These are phyloP conservation scores for Agonum fuliginosum DNA, from an alignment of 2,888 invertebrate species.

Conservation along the genomic window DNA sequence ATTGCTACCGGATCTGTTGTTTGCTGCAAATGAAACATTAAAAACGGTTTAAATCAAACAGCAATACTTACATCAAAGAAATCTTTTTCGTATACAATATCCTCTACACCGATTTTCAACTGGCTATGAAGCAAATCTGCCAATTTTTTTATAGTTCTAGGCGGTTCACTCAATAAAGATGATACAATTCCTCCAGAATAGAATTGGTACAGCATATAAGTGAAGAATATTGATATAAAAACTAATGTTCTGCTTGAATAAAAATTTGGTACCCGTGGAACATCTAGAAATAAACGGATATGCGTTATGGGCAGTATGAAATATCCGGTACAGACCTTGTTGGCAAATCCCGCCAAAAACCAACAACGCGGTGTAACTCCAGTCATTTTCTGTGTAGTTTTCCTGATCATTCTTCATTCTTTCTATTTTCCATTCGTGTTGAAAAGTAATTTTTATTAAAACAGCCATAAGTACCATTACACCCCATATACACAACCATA, in stretches of 20 bases:
- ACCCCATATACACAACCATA: constrained; percentile 63
- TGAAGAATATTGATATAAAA: constrained; percentile 70
- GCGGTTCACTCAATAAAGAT: constrained; percentile 77
- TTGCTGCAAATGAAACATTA: constrained; percentile 71
- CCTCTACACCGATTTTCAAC: constrained; percentile 78
- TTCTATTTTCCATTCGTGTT: constrained; percentile 21
- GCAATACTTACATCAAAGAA: constrained; percentile 73
- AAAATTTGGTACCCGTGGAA: constrained; percentile 46
- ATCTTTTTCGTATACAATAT: constrained; percentile 78
- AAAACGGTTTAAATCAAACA: not conserved
- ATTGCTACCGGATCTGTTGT: constrained; percentile 79
- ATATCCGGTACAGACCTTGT: constrained; percentile 68
- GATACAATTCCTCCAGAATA: constrained; percentile 83
- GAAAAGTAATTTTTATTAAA: constrained; percentile 16
- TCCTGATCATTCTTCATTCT: constrained; percentile 19
- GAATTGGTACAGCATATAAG: constrained; percentile 80
- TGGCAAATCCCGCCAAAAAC: constrained; percentile 69
- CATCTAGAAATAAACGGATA: constrained; percentile 39
- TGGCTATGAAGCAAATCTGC: constrained; percentile 77
- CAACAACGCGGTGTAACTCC: constrained; percentile 73
- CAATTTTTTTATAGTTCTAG: constrained; percentile 77
- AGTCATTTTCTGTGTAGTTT: constrained; percentile 69
- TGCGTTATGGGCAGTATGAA: not conserved
- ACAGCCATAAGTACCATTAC: constrained; percentile 7
- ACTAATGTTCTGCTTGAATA: constrained; percentile 55